These are phyloP conservation scores for Picathartes gymnocephalus DNA, from an alignment of 2,113 vertebrate genomes.

Conservation along the genomic window DNA sequence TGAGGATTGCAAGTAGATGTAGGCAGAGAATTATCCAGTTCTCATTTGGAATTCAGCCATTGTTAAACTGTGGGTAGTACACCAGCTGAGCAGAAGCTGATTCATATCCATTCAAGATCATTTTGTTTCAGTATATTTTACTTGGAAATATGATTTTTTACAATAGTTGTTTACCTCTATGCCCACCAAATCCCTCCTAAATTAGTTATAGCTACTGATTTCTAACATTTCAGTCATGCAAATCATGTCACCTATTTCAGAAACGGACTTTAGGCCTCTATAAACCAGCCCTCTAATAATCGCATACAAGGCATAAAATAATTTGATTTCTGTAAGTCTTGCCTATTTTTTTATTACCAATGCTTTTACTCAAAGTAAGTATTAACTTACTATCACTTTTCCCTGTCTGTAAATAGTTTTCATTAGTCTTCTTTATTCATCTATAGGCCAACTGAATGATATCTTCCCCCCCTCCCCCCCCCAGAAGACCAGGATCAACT, in stretches of 20 bases:
- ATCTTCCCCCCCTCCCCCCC: accelerated
- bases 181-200: not conserved
- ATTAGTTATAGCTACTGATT: not conserved
- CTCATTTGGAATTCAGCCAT: not conserved
- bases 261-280: not conserved
- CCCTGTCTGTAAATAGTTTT: not conserved
- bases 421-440: not conserved
- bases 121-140: not conserved
- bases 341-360: not conserved
- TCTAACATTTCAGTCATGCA: not conserved
- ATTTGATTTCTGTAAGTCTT: not conserved
- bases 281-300: not conserved
- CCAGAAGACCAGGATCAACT: not conserved
- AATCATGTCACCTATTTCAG: not conserved
- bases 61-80: not conserved
- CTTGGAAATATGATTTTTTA: not conserved
- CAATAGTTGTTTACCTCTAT: not conserved
- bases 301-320: not conserved
- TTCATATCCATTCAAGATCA: not conserved
- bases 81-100: not conserved
- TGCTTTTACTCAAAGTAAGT: not conserved
- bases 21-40: not conserved
- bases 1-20: not conserved
- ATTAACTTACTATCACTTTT: not conserved
- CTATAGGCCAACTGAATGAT: not conserved